phyloP scores from a whole-genome alignment of 2,113 vertebrate species.

The Sphyrna mokarran region DNA sequence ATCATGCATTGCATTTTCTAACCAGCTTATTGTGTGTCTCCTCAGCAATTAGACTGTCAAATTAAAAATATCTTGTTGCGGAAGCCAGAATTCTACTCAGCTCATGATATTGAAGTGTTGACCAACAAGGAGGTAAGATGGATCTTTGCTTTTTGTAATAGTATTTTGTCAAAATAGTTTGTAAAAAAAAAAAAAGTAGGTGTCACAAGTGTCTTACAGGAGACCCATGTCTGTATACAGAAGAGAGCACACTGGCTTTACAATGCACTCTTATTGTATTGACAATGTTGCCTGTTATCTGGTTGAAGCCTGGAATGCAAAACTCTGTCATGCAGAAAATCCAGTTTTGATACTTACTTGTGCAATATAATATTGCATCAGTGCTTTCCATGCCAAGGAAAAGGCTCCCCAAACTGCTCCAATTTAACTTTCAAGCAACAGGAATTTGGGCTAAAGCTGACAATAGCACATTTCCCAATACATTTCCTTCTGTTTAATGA shows the following conservation, averaged over 20 bases:
- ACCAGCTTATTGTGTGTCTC: background rate
- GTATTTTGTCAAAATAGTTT: background rate
- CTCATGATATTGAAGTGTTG: slow-evolving; percentile 65
- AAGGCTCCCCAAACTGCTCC: background rate
- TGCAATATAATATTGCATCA: background rate
- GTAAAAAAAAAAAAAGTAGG: background rate
- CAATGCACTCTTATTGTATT: background rate
- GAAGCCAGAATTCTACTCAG: slow-evolving; percentile 60
- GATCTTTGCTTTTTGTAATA: background rate
- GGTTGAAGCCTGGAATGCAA: background rate
- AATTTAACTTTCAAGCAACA: background rate
- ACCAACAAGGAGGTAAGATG: slow-evolving; percentile 62
- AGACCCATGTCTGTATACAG: background rate
- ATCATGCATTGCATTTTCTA: background rate
- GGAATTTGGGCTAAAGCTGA: background rate
- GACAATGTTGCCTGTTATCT: background rate
- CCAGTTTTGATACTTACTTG: background rate
- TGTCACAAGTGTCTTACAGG: background rate
- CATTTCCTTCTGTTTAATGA: too few species aligned
- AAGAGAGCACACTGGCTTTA: background rate
- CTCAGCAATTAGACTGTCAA: slow-evolving; percentile 63
- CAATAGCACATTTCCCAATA: background rate
- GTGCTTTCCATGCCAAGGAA: background rate
- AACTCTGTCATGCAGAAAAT: background rate
- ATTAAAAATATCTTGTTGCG: slow-evolving; percentile 60